Evolutionary conservation across 2,113 vertebrate genomes (phyloP).

Genomic region (Sprattus sprattus): DNA sequence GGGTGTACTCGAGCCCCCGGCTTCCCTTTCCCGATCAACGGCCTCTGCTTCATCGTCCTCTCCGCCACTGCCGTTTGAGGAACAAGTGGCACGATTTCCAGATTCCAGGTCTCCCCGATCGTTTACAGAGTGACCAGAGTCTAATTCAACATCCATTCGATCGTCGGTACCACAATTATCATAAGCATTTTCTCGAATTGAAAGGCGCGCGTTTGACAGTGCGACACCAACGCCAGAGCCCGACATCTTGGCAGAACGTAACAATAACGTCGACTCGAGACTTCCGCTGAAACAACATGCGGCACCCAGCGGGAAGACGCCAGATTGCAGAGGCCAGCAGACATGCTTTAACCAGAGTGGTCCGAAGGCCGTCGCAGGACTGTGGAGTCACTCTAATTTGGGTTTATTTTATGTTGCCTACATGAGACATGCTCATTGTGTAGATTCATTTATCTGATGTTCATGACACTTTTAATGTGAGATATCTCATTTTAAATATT

Average conservation of each 20-base stretch:
- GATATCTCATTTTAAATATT: too few species aligned
- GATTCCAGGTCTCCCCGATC: constrained; percentile 64
- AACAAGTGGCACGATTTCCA: constrained; percentile 58
- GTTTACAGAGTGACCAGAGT: constrained; percentile 51
- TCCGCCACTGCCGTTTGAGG: constrained; percentile 74
- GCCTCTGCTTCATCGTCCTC: constrained; percentile 75
- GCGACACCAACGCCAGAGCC: constrained; percentile 23
- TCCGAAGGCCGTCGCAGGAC: too few species aligned
- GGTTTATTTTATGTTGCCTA: too few species aligned
- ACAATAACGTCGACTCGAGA: constrained; percentile 34
- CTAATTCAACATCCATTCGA: constrained; percentile 67
- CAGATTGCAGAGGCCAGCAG: constrained; percentile 1
- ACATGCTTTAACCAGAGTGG: too few species aligned
- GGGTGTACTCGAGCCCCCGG: constrained; percentile 61
- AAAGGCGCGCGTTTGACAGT: constrained; percentile 27
- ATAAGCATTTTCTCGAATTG: constrained; percentile 38
- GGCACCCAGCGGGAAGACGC: background rate
- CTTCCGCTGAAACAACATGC: background rate
- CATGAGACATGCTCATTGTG: too few species aligned
- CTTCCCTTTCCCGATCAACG: constrained; percentile 53
- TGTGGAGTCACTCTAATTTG: too few species aligned
- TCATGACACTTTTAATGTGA: too few species aligned
- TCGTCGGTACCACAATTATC: constrained; percentile 38
- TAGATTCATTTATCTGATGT: too few species aligned
- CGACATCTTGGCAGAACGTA: constrained; percentile 43